phyloP scores from a whole-genome alignment of 2,113 vertebrate species.

The Myxocyprinus asiaticus region DNA sequence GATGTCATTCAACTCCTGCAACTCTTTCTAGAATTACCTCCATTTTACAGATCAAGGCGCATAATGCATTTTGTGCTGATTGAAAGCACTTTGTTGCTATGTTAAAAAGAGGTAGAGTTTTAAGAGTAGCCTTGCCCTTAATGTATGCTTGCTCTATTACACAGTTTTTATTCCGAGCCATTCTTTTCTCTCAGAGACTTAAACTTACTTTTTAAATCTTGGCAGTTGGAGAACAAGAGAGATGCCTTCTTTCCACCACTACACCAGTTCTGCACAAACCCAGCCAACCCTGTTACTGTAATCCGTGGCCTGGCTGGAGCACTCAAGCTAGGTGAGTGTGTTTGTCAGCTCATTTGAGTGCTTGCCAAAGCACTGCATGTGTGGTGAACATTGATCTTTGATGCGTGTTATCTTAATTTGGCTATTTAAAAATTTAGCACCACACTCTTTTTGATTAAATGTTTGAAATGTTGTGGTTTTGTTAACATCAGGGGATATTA shows the following conservation, averaged over 20 bases:
- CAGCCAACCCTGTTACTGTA: slow-evolving; percentile 98
- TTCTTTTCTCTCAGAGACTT: background rate
- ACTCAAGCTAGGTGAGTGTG: slow-evolving; percentile 83
- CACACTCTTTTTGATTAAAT: background rate
- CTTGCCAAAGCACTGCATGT: background rate
- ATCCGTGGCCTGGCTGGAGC: slow-evolving; percentile 98
- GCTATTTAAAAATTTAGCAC: background rate
- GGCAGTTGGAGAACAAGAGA: slow-evolving; percentile 96
- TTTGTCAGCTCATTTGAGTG: slow-evolving; percentile 2
- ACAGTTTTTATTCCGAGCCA: too few species aligned
- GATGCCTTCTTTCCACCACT: slow-evolving; percentile 97
- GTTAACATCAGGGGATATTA: background rate
- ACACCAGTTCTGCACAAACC: slow-evolving; percentile 99
- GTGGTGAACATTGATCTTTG: background rate
- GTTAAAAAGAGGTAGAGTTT: too few species aligned
- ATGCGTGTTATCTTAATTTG: background rate
- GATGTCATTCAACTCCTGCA: too few species aligned
- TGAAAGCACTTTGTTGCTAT: too few species aligned
- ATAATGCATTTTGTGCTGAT: too few species aligned
- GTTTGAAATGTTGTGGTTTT: too few species aligned
- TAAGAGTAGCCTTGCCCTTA: too few species aligned
- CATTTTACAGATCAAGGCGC: too few species aligned
- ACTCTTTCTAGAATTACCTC: too few species aligned
- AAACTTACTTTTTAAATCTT: slow-evolving; percentile 52
- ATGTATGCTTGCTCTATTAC: too few species aligned